phyloP scores from a whole-genome alignment of 2,888 invertebrate genomes.

The Agonum fuliginosum region DNA sequence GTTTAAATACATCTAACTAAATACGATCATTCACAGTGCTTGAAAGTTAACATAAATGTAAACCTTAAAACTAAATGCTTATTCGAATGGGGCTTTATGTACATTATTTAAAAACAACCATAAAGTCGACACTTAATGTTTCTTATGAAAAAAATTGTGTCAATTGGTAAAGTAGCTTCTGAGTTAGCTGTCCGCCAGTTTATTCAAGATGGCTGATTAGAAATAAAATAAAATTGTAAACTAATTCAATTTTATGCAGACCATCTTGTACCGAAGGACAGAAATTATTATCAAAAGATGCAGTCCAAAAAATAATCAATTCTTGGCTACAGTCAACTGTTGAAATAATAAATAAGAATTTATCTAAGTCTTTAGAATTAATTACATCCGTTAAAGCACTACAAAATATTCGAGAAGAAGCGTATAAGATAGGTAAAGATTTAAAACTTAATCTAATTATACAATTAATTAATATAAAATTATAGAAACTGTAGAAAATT shows the following conservation, averaged over 20 bases:
- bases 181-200: no score
- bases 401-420: slow-evolving; percentile 83
- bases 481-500: slow-evolving; percentile 78
- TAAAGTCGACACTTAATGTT: no score
- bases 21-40: no score
- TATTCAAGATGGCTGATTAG: no score
- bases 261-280: slow-evolving; percentile 53
- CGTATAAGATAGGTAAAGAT: slow-evolving; percentile 76
- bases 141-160: no score
- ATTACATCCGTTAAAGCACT: slow-evolving; percentile 82
- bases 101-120: no score
- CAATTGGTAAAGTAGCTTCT: no score
- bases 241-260: slow-evolving; percentile 12
- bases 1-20: no score
- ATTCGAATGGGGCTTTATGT: no score
- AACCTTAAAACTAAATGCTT: no score
- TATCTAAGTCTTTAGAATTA: slow-evolving; percentile 78
- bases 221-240: no score
- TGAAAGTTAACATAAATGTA: no score
- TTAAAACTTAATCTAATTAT: slow-evolving; percentile 16
- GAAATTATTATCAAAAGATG: slow-evolving; percentile 63
- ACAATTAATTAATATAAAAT: slow-evolving; percentile 61
- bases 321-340: slow-evolving; percentile 80
- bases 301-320: slow-evolving; percentile 73
- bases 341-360: slow-evolving; percentile 75